Percentiles rank a stretch among this genome's conserved stretches.
These are phyloP conservation scores for Crematogaster levior DNA, from an alignment of 2,888 invertebrate genomes.

Conservation along the genomic window DNA sequence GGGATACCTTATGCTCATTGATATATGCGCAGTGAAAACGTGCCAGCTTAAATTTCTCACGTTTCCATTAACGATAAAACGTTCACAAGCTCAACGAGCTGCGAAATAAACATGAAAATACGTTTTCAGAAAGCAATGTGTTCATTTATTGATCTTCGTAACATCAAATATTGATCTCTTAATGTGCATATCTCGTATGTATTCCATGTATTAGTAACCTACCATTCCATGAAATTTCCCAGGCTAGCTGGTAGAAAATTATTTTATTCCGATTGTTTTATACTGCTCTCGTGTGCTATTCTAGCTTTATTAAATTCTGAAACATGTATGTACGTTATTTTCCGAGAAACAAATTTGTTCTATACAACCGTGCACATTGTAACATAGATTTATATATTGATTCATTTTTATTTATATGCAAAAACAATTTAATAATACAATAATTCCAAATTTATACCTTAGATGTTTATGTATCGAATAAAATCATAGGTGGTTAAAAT, in stretches of 20 bases:
- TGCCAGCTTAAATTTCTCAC: slow-evolving; percentile 14
- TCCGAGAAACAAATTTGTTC: slow-evolving; percentile 33
- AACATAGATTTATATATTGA: slow-evolving; percentile 10
- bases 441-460: slow-evolving; percentile 7
- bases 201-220: slow-evolving; percentile 33
- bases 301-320: slow-evolving; percentile 51
- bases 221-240: slow-evolving; percentile 19
- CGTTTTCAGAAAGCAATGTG: slow-evolving; percentile 11
- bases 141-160: slow-evolving; percentile 21
- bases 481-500: background rate
- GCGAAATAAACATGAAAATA: slow-evolving; percentile 16
- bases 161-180: slow-evolving; percentile 38
- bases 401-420: background rate
- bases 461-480: background rate
- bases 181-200: slow-evolving; percentile 26
- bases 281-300: slow-evolving; percentile 31
- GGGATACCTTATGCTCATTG: slow-evolving; percentile 5
- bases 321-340: background rate
- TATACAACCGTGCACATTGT: slow-evolving; percentile 15
- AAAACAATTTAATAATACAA: slow-evolving; percentile 13
- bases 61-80: slow-evolving; percentile 9
- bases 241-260: slow-evolving; percentile 31
- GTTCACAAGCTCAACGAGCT: background rate
- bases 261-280: slow-evolving; percentile 35
- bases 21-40: background rate